These are phyloP conservation scores for Napeogenes sylphis DNA, from an alignment of 2,888 invertebrate genomes.

Conservation along the genomic window DNA sequence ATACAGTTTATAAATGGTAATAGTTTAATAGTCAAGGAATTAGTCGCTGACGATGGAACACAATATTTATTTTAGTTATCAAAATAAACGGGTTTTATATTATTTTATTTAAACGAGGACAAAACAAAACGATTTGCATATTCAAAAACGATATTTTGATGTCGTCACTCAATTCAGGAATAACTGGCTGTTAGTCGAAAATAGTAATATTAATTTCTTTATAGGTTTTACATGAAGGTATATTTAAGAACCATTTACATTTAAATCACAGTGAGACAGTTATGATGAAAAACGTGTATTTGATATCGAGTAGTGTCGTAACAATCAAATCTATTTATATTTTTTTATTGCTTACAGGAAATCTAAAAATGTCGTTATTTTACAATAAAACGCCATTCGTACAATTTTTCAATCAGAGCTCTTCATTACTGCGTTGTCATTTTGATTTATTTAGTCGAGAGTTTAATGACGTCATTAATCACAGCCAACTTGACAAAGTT, in stretches of 20 bases:
- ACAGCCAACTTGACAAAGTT: conserved; percentile 57
- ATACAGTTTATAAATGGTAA: conserved; percentile 4
- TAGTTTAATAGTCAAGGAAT: conserved; percentile 2
- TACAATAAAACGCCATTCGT: background rate
- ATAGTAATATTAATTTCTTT: conserved; percentile 25
- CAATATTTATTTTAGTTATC: no score
- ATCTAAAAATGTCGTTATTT: background rate
- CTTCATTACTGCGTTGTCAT: conserved; percentile 40
- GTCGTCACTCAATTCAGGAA: conserved; percentile 12
- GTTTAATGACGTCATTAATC: conserved; percentile 68
- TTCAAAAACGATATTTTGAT: conserved; percentile 5
- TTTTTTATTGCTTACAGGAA: no score
- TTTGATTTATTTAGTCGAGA: conserved; percentile 52
- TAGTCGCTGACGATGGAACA: background rate
- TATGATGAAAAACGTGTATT: background rate
- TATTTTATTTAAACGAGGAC: no score
- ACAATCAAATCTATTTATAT: no score
- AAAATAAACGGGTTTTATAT: no score
- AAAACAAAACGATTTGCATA: conserved; percentile 4
- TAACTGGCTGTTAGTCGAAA: conserved; percentile 21
- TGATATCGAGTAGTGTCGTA: no score
- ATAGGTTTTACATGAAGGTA: conserved; percentile 5
- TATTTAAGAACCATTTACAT: background rate
- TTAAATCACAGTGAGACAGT: no score
- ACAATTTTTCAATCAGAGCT: conserved; percentile 9